A percentile compares a stretch with the other conserved stretches of the same genome.
Conservation (phyloP, 2,888 invertebrate genomes). For the Globia sparganii region DNA sequence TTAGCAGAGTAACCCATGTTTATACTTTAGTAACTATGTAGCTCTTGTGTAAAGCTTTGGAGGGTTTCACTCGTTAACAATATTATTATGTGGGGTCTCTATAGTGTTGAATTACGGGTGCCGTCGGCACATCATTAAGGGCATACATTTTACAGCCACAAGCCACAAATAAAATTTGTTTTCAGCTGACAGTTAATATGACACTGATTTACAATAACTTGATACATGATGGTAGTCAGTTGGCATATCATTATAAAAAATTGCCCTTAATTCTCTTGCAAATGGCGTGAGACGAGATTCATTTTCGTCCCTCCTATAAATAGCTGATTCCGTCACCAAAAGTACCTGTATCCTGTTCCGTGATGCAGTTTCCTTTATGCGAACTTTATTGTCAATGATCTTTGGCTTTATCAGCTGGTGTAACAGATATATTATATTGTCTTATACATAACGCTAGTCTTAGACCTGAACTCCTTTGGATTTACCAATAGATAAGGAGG, state of each 20-base stretch:
- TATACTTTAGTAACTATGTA: background rate
- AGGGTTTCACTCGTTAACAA: conserved; percentile 18
- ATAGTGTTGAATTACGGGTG: conserved; percentile 40
- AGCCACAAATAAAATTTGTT: conserved; percentile 12
- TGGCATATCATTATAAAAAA: conserved; percentile 4
- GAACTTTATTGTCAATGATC: conserved; percentile 32
- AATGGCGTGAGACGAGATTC: conserved; percentile 35
- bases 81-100: conserved; percentile 9
- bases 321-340: conserved; percentile 41
- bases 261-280: conserved; percentile 30
- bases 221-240: background rate
- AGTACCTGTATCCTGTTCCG: conserved; percentile 53
- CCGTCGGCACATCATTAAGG: background rate
- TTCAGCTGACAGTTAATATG: background rate
- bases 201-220: conserved; percentile 2
- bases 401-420: background rate
- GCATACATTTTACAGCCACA: background rate
- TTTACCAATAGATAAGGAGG: background rate
- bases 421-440: background rate
- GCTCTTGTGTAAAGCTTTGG: conserved; percentile 8
- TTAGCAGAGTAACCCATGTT: background rate
- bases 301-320: conserved; percentile 47
- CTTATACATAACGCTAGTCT: background rate
- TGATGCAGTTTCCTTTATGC: conserved; percentile 37
- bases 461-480: background rate